Percentiles rank a stretch among this genome's conserved stretches.
Evolutionary conservation across 1,140 invertebrate species (phyloP).

Genomic region (Pseudobourletiella spinata): DNA sequence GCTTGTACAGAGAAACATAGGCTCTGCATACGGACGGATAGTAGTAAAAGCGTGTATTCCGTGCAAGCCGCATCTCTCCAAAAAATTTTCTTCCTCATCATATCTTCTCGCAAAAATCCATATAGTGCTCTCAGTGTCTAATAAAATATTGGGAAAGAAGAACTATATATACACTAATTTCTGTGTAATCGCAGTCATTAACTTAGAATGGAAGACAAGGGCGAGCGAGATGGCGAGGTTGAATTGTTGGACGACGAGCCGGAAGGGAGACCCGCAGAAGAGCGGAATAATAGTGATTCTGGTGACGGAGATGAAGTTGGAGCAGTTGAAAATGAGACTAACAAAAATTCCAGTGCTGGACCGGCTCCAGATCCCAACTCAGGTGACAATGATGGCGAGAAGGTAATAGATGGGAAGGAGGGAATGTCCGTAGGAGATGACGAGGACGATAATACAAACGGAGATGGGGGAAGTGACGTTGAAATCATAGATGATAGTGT

Average conservation of each 20-base stretch:
- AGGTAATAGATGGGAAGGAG: background rate
- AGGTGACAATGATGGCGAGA: background rate
- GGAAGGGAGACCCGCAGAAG: background rate
- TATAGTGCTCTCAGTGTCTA: background rate
- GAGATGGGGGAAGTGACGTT: background rate
- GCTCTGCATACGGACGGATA: background rate
- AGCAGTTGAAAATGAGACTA: background rate
- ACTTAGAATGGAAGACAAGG: background rate
- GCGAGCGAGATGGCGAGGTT: background rate
- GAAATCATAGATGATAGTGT: background rate
- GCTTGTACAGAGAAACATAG: background rate
- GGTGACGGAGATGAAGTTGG: background rate
- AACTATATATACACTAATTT: too few species aligned
- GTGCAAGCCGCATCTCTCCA: background rate
- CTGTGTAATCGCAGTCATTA: too few species aligned
- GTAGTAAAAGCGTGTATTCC: background rate
- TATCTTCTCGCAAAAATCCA: background rate
- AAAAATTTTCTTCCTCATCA: background rate
- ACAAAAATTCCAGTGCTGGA: too few species aligned
- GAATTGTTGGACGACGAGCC: slow-evolving; percentile 7
- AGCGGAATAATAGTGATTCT: background rate
- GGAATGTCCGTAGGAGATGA: too few species aligned
- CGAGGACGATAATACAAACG: background rate
- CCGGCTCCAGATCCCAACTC: background rate
- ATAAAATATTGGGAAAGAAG: background rate